phyloP scores from a whole-genome alignment of 2,113 vertebrate species.

The Hydrolagus affinis region DNA sequence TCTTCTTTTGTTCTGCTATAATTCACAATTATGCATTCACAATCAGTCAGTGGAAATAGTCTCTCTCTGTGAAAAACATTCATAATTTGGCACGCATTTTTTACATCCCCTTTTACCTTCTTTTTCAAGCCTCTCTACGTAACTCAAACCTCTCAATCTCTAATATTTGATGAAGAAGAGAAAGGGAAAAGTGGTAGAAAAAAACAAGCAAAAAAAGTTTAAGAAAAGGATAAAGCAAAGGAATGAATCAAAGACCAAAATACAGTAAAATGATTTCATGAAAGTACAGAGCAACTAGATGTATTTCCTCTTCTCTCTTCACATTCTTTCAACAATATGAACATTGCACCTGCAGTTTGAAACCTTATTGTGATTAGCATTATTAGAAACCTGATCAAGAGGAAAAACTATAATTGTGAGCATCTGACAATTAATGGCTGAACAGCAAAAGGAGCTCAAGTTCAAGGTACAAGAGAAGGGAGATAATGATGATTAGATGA shows the following conservation, averaged over 20 bases:
- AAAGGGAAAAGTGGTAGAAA: not conserved
- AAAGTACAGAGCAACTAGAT: not conserved
- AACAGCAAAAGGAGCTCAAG: not conserved
- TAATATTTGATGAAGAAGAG: not conserved
- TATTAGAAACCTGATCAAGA: too few relatives aligned
- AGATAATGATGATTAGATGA: not conserved
- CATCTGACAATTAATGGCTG: not conserved
- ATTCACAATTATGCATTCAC: too few relatives aligned
- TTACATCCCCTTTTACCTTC: too few relatives aligned
- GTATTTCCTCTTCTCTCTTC: not conserved
- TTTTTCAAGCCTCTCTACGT: too few relatives aligned
- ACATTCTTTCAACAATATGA: not conserved
- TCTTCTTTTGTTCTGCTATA: too few relatives aligned
- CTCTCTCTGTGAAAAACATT: too few relatives aligned
- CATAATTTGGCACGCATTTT: too few relatives aligned
- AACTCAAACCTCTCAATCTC: too few relatives aligned
- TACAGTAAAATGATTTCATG: not conserved
- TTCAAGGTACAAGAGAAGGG: not conserved
- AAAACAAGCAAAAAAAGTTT: not conserved
- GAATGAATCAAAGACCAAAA: not conserved
- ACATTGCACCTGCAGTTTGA: not conserved
- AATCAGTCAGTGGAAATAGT: too few relatives aligned
- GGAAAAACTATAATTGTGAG: too few relatives aligned
- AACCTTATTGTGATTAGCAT: not conserved
- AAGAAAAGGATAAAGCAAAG: not conserved